A percentile compares a stretch with the other conserved stretches of the same genome.
phyloP scores from a whole-genome alignment of 2,888 invertebrate species.

The Pachymerium ferrugineum region DNA sequence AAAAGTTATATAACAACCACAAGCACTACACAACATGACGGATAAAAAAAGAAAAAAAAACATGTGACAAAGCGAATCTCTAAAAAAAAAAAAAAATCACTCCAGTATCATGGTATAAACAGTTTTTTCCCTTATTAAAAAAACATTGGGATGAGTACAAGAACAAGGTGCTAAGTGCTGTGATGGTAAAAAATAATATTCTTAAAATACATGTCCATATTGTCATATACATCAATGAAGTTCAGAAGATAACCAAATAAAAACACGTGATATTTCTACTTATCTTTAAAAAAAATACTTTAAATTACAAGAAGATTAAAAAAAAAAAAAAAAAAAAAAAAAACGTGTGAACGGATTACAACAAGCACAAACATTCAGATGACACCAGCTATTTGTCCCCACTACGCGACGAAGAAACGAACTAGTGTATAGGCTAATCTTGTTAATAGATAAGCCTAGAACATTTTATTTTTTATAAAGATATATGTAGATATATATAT shows the following conservation, averaged over 20 bases:
- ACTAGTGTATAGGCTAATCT: background rate
- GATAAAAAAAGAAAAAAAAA: background rate
- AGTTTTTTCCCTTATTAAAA: background rate
- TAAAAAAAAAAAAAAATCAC: background rate
- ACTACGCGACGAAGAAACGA: background rate
- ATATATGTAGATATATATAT: background rate
- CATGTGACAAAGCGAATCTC: background rate
- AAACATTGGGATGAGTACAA: background rate
- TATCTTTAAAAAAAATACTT: too few relatives aligned
- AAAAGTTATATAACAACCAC: background rate
- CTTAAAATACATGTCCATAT: background rate
- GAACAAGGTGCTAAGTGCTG: slow-evolving; percentile 3
- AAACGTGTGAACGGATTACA: background rate
- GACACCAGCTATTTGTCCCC: slow-evolving; percentile 8
- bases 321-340: too few relatives aligned
- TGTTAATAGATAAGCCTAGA: too few relatives aligned
- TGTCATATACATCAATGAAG: background rate
- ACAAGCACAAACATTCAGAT: slow-evolving; percentile 1
- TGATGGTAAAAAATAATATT: background rate
- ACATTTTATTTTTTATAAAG: background rate
- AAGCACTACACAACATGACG: too few relatives aligned
- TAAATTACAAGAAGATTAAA: slow-evolving; percentile 6
- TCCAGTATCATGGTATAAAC: background rate
- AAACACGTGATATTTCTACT: slow-evolving; percentile 2
- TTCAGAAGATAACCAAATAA: slow-evolving; percentile 7